Evolutionary conservation across 2,113 vertebrate genomes (phyloP), one percentile per base, ranked within the genome.

Genomic region (Protomyctophum bolini): DNA sequence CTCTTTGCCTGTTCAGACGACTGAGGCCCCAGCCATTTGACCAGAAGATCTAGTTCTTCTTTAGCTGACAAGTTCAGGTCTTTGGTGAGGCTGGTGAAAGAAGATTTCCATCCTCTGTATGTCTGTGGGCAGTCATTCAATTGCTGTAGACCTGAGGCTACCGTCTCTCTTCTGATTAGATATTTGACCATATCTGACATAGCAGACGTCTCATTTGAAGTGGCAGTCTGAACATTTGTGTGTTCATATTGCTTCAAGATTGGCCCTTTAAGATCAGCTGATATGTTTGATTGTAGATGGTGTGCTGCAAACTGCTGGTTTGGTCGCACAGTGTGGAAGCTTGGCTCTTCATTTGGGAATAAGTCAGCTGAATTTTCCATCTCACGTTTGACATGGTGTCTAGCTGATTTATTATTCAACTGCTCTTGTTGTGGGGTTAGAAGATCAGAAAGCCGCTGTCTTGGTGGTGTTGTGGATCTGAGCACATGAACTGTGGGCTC

Each of bases 11-110:
- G 62, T 2, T 65, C 15, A 8, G 48, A 64, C 2, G 73, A 70
- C 67, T 58, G 6, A 8, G 15, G 46, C 3, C 55, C 62, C 12
- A 70, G 49, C 74, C 74, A 76, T 46, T 65, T 66, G 12, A 6
- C 6, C 21, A 76, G 47, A 41, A 76, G 74, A n/a, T 59, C 15
- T 9, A 59, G 58, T 8, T 59, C 58, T 28, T 28, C 28, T 29
- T 28, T 29, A 28, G 5, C 7, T 29, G 15, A 29, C 4, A 58
- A 21, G 57, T 7, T 59, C 2, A 59, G 21, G 6, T 10, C 58
- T 7, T 28, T 2, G 7, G 21, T 29, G 58, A 29, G 2, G 58
- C 11, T 33, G 2, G 7, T 7, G 10, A 59, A 59, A 29, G 15
- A 28, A 2, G 58, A 9, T 29, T 59, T 59, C 21, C 58, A 59